These are phyloP conservation scores for Silurus asotus DNA, from an alignment of 2,113 vertebrate genomes.

Conservation along the genomic window DNA sequence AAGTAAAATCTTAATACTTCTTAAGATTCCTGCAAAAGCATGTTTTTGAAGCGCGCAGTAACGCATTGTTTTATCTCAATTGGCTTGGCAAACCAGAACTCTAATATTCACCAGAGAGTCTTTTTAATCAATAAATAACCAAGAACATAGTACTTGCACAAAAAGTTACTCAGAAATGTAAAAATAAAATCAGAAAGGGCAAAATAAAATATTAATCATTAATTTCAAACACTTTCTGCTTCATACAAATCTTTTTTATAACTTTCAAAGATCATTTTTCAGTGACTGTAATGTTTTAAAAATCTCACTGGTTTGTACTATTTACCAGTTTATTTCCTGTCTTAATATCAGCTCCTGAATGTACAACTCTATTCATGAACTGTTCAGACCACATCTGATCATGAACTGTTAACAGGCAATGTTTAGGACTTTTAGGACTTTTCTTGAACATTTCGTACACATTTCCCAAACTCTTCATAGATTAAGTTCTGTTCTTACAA, in stretches of 20 bases:
- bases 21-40: background rate
- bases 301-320: background rate
- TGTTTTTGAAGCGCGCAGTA: background rate
- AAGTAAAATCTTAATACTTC: background rate
- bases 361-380: background rate
- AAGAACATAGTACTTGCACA: background rate
- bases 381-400: background rate
- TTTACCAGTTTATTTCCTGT: background rate
- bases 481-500: too few relatives aligned
- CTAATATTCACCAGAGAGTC: background rate
- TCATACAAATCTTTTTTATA: background rate
- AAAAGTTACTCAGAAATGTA: background rate
- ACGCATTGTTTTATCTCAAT: background rate
- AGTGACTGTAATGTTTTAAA: background rate
- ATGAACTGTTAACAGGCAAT: background rate
- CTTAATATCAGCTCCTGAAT: background rate
- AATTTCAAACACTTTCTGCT: background rate
- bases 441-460: background rate
- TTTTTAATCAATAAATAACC: background rate
- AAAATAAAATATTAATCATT: too few relatives aligned
- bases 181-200: too few relatives aligned
- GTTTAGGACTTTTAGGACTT: background rate
- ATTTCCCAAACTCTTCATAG: background rate
- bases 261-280: background rate
- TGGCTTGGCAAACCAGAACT: background rate